phyloP scores from a whole-genome alignment of 2,888 invertebrate genomes.

The Drosophila pullipes region DNA sequence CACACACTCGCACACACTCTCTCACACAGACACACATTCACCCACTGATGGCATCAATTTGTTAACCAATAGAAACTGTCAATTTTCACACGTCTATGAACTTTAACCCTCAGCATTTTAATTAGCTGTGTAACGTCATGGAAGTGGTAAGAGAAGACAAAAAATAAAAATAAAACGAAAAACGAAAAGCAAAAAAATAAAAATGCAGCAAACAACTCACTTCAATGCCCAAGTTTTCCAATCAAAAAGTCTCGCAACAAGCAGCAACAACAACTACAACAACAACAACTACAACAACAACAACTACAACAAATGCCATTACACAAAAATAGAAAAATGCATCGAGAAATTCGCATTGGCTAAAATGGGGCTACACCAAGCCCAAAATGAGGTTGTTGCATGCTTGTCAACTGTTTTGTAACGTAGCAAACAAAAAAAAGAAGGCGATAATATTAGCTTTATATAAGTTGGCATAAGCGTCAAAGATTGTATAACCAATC shows the following conservation, averaged over 20 bases:
- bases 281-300: constrained; percentile 27
- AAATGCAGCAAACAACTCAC: constrained; percentile 24
- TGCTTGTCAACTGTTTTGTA: constrained; percentile 10
- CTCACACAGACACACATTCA: neutral
- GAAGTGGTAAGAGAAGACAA: neutral
- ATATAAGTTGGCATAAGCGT: neutral
- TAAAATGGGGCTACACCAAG: constrained; percentile 23
- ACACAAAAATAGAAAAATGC: constrained; percentile 32
- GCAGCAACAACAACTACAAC: constrained; percentile 26
- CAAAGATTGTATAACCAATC: neutral
- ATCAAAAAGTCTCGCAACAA: constrained; percentile 53
- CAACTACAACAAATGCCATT: constrained; percentile 25
- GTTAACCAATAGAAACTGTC: constrained; percentile 39
- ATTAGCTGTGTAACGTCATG: constrained; percentile 34
- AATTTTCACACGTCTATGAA: constrained; percentile 47
- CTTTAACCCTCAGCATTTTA: constrained; percentile 51
- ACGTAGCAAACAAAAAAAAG: neutral
- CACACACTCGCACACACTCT: neutral
- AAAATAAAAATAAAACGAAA: constrained; percentile 2
- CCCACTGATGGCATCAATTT: constrained; percentile 21
- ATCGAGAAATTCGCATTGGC: constrained; percentile 41
- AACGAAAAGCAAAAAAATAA: constrained; percentile 1
- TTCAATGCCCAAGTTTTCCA: constrained; percentile 51
- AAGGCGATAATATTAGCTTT: neutral
- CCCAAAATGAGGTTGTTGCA: constrained; percentile 7